Conservation (phyloP, 2,113 vertebrate genomes). For the Amblyornis subalaris region DNA sequence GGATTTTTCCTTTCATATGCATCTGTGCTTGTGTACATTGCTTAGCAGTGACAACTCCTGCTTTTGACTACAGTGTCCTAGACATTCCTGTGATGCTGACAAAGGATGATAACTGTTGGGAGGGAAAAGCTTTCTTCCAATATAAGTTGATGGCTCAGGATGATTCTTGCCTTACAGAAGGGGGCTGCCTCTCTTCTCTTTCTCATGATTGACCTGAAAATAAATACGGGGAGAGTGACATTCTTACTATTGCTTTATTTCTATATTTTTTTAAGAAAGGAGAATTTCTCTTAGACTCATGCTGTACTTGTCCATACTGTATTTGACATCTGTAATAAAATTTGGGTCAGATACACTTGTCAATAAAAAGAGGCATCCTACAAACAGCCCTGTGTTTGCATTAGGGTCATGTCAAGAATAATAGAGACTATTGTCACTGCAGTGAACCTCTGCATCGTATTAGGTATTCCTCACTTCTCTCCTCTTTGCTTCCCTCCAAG, state of each 20-base stretch:
- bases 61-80: not conserved
- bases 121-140: not conserved
- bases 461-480: not conserved
- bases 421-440: conserved; percentile 17
- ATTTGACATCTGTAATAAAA: conserved; percentile 59
- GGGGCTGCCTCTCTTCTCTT: not conserved
- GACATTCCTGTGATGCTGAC: not conserved
- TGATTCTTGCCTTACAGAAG: conserved; percentile 11
- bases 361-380: conserved; percentile 8
- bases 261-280: not conserved
- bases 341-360: conserved; percentile 43
- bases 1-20: not conserved
- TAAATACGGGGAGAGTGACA: conserved; percentile 32
- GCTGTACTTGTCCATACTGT: not conserved
- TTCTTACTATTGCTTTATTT: not conserved
- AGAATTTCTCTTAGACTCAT: not conserved
- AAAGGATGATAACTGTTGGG: not conserved
- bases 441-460: conserved; percentile 3
- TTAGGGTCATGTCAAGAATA: conserved; percentile 37
- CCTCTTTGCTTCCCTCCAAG: not conserved
- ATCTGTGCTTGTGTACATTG: not conserved
- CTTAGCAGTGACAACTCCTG: not conserved
- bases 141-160: not conserved
- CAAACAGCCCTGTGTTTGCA: not conserved
- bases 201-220: conserved; percentile 39